Conservation (phyloP, 1,140 invertebrate genomes). For the Gonioctena quinquepunctata region DNA sequence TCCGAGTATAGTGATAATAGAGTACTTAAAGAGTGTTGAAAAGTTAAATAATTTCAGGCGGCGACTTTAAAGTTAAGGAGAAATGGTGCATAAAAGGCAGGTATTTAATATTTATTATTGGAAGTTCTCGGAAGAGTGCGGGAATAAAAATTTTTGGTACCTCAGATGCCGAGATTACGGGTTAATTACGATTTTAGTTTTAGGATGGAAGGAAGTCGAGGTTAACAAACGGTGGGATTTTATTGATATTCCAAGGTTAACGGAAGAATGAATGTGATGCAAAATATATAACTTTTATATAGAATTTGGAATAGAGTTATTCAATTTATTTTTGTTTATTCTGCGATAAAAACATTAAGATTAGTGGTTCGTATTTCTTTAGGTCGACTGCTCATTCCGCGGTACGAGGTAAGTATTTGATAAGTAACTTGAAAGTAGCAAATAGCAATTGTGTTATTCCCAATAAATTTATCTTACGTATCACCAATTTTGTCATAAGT, state of each 20-base stretch:
- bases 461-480: too few relatives aligned
- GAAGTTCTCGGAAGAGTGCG: not conserved
- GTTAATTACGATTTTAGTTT: not conserved
- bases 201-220: not conserved
- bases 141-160: not conserved
- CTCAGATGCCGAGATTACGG: not conserved
- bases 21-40: slow-evolving; percentile 30
- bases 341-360: too few relatives aligned
- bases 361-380: too few relatives aligned
- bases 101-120: not conserved
- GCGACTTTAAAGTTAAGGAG: not conserved
- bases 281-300: too few relatives aligned
- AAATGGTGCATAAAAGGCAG: not conserved
- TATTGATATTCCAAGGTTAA: not conserved
- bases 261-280: not conserved
- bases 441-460: too few relatives aligned
- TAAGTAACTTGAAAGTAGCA: too few relatives aligned
- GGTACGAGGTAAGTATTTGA: too few relatives aligned
- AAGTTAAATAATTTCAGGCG: slow-evolving; percentile 28
- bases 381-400: too few relatives aligned
- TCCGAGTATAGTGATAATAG: slow-evolving; percentile 22
- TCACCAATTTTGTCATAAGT: too few relatives aligned
- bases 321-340: too few relatives aligned
- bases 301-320: too few relatives aligned
- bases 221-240: not conserved